phyloP scores from a whole-genome alignment of 2,888 invertebrate species.

The Drosophila paracracens region DNA sequence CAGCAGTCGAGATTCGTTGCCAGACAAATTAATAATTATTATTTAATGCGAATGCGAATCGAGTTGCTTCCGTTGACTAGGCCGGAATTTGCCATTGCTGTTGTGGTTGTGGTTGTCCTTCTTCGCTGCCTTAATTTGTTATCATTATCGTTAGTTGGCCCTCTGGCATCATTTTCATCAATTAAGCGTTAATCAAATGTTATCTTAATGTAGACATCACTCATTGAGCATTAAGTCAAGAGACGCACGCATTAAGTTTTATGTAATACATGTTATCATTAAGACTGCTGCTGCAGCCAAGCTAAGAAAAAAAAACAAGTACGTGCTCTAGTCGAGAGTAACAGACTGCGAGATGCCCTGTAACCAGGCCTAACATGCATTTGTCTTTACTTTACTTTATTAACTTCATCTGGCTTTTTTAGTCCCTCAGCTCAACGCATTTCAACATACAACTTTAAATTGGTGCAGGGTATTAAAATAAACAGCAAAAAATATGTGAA shows the following conservation, averaged over 20 bases:
- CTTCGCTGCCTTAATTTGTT: constrained; percentile 46
- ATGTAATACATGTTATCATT: constrained; percentile 71
- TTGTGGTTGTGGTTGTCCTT: constrained; percentile 54
- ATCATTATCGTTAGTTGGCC: constrained; percentile 66
- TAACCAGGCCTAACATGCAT: neutral
- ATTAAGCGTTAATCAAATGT: constrained; percentile 69
- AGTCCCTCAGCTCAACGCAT: neutral
- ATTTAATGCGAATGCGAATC: constrained; percentile 44
- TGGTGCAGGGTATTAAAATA: neutral
- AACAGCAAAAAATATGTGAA: constrained; percentile 6
- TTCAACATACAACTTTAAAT: neutral
- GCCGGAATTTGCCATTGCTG: constrained; percentile 7
- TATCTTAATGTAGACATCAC: constrained; percentile 76
- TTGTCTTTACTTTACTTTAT: neutral
- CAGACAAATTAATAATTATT: constrained; percentile 55
- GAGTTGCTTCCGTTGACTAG: constrained; percentile 33
- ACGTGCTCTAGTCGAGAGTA: neutral
- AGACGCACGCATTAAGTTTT: constrained; percentile 59
- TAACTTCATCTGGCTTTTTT: neutral
- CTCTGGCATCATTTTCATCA: constrained; percentile 66
- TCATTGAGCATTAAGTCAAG: constrained; percentile 40
- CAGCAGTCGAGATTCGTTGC: constrained; percentile 24
- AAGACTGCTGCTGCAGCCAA: constrained; percentile 14
- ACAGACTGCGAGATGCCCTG: neutral
- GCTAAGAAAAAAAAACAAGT: neutral